A percentile compares a stretch with the other conserved stretches of the same genome.
These are phyloP conservation scores for Vanessa atalanta DNA, from an alignment of 1,140 invertebrate species.

Conservation along the genomic window DNA sequence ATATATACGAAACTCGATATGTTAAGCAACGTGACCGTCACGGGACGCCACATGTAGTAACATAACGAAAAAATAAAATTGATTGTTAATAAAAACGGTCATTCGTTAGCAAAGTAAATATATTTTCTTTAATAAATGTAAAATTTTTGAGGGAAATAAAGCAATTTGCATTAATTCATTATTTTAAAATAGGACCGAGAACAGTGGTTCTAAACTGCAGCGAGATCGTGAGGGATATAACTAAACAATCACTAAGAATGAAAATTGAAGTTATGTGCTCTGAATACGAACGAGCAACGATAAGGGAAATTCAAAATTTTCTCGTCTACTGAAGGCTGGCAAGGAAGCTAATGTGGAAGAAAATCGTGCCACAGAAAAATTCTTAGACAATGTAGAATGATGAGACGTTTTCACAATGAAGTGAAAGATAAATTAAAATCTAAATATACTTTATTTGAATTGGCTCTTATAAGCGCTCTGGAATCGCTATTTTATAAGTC, in stretches of 20 bases:
- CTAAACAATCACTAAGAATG: constrained; percentile 35
- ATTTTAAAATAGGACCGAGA: constrained; percentile 8
- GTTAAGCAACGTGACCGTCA: too few relatives aligned
- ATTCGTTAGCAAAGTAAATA: too few relatives aligned
- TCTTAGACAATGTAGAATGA: constrained; percentile 33
- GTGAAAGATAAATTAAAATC: background rate
- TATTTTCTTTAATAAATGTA: too few relatives aligned
- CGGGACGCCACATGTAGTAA: too few relatives aligned
- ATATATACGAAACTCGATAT: too few relatives aligned
- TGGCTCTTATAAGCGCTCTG: too few relatives aligned
- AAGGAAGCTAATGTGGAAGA: constrained; percentile 33
- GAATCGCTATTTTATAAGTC: too few relatives aligned
- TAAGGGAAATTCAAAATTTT: constrained; percentile 36
- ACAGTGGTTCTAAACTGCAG: constrained; percentile 9
- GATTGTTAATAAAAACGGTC: too few relatives aligned
- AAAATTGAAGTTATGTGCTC: constrained; percentile 35
- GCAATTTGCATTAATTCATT: too few relatives aligned
- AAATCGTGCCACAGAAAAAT: constrained; percentile 36
- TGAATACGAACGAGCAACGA: constrained; percentile 33
- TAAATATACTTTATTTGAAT: background rate
- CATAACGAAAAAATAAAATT: too few relatives aligned
- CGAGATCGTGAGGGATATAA: constrained; percentile 32
- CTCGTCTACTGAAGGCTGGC: constrained; percentile 31
- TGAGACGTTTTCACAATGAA: constrained; percentile 25
- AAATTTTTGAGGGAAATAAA: background rate